A percentile compares a stretch with the other conserved stretches of the same genome.
These are phyloP conservation scores for Ophion ellenae DNA, from an alignment of 2,888 invertebrate genomes.

Conservation along the genomic window DNA sequence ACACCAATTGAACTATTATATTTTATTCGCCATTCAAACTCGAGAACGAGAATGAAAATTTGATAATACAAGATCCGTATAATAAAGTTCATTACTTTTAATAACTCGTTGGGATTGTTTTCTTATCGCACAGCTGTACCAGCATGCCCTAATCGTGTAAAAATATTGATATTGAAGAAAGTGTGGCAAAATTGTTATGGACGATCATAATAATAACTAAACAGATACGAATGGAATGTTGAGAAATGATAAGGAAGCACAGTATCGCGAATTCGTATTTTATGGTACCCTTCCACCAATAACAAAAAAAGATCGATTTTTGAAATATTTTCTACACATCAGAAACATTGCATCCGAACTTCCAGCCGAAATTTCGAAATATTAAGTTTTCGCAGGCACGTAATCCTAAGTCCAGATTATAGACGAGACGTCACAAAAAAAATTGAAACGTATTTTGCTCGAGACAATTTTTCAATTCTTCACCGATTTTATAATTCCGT, in stretches of 20 bases:
- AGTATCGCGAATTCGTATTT: background rate
- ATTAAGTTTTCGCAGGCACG: background rate
- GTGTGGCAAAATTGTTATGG: background rate
- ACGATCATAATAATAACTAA: background rate
- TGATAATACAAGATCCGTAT: conserved; percentile 38
- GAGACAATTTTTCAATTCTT: background rate
- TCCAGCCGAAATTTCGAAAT: too few relatives aligned
- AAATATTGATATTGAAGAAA: background rate
- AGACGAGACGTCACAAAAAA: too few relatives aligned
- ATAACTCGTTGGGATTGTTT: conserved; percentile 34
- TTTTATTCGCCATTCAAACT: conserved; percentile 24
- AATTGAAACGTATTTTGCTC: background rate
- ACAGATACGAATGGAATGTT: background rate
- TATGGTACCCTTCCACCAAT: background rate
- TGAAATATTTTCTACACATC: background rate
- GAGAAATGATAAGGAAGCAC: background rate
- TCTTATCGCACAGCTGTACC: conserved; percentile 1
- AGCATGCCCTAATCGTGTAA: background rate
- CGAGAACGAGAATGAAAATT: conserved; percentile 8
- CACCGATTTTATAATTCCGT: background rate
- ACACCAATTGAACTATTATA: conserved; percentile 52
- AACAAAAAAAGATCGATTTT: background rate
- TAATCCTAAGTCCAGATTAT: background rate
- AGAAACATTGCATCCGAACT: too few relatives aligned
- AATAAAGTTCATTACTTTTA: conserved; percentile 62